These are phyloP conservation scores for Drosophila mayaguana DNA, from an alignment of 2,888 invertebrate species.

Conservation along the genomic window DNA sequence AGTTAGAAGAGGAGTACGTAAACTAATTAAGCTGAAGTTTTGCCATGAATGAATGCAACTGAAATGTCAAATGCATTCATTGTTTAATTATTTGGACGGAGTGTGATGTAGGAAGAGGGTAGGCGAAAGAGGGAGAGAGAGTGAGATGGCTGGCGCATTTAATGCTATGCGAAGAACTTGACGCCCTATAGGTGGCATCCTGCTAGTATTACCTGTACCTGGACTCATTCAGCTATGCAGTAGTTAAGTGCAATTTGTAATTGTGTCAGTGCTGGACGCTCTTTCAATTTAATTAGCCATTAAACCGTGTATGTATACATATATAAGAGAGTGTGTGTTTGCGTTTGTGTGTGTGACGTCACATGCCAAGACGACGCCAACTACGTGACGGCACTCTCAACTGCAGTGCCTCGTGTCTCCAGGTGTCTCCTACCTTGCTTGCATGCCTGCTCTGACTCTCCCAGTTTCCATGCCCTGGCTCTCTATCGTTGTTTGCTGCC, in stretches of 20 bases:
- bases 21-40: conserved; percentile 46
- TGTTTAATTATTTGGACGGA: conserved; percentile 48
- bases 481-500: conserved; percentile 12
- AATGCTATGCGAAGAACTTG: conserved; percentile 38
- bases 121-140: background rate
- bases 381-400: conserved; percentile 56
- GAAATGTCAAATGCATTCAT: conserved; percentile 55
- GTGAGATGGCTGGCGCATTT: conserved; percentile 30
- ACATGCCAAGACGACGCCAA: conserved; percentile 64
- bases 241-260: conserved; percentile 79
- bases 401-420: conserved; percentile 22
- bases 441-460: background rate
- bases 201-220: conserved; percentile 9
- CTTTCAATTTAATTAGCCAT: conserved; percentile 78
- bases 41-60: conserved; percentile 22
- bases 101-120: background rate
- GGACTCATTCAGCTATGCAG: conserved; percentile 44
- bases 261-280: conserved; percentile 71
- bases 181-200: conserved; percentile 37
- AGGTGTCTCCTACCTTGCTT: conserved; percentile 13
- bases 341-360: conserved; percentile 65
- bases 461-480: background rate
- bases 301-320: conserved; percentile 52
- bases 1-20: conserved; percentile 32
- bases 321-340: conserved; percentile 15